Percentiles rank a stretch among this genome's conserved stretches.
Conservation (phyloP, 2,888 invertebrate genomes). For the Mesorhabditis belari region DNA sequence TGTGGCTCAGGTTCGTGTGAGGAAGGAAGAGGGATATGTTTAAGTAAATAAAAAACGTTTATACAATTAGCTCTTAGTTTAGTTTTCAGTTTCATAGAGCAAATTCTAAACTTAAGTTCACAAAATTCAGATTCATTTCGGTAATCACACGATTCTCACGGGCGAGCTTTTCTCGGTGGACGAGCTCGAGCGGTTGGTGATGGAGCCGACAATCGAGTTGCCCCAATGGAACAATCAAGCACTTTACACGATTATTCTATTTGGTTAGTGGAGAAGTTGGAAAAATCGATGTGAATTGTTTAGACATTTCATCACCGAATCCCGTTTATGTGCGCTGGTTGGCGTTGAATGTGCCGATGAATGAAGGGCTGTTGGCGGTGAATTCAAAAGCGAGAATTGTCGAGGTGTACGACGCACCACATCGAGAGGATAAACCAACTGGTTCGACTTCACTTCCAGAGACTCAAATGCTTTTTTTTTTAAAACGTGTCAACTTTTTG, state of each 20-base stretch:
- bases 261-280: conserved; percentile 19
- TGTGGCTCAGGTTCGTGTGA: not conserved
- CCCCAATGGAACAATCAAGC: conserved; percentile 14
- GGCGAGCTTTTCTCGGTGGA: not conserved
- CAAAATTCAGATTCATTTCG: not conserved
- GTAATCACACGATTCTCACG: not conserved
- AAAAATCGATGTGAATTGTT: no score
- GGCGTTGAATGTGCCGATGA: not conserved
- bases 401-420: not conserved
- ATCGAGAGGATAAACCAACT: not conserved
- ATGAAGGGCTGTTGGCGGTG: not conserved
- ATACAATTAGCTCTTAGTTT: not conserved
- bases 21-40: no score
- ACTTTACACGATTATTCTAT: conserved; percentile 20
- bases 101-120: no score
- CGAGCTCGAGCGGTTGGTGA: not conserved
- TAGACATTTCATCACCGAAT: not conserved
- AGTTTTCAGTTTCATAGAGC: no score
- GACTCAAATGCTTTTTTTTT: no score
- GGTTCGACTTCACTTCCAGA: not conserved
- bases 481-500: no score
- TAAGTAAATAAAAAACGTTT: no score
- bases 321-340: not conserved
- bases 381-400: not conserved
- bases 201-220: not conserved